Percentiles rank a stretch among this genome's conserved stretches.
Evolutionary conservation across 2,797 vertebrate genomes (phyloP).

Genomic region (Xenopus petersii): DNA sequence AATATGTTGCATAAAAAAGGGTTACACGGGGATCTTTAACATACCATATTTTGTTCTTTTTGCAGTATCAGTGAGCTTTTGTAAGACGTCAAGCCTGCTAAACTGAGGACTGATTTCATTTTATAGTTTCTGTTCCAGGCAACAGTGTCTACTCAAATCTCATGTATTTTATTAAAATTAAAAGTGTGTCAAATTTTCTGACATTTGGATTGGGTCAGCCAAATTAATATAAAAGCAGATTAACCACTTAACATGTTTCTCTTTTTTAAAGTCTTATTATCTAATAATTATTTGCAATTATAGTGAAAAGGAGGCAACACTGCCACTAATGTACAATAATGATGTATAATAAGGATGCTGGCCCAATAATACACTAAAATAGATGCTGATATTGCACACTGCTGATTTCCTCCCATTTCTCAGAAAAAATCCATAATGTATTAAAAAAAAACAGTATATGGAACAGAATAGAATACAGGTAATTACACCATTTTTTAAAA

Average conservation of each 20-base stretch:
- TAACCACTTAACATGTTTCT: background rate
- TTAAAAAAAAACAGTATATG: background rate
- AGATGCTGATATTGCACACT: background rate
- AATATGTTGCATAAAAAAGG: no score
- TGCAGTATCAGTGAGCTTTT: no score
- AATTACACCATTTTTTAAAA: background rate
- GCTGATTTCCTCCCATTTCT: constrained; percentile 1
- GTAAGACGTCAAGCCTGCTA: no score
- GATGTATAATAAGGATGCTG: constrained; percentile 22
- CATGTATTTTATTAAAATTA: no score
- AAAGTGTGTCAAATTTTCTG: no score
- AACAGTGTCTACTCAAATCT: no score
- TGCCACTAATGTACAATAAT: constrained; percentile 24
- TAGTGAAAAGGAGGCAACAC: constrained; percentile 2
- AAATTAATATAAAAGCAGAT: no score
- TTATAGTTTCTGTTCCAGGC: no score
- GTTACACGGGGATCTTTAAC: no score
- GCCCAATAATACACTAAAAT: constrained; percentile 2
- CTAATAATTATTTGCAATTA: constrained; percentile 1
- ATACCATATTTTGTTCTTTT: no score
- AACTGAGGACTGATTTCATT: no score
- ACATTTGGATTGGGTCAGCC: no score
- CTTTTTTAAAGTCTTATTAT: background rate
- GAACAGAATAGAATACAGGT: background rate
- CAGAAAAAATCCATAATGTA: constrained; percentile 5